These are phyloP conservation scores for Phoeniculus purpureus DNA, from an alignment of 2,797 vertebrate species.

Conservation along the genomic window DNA sequence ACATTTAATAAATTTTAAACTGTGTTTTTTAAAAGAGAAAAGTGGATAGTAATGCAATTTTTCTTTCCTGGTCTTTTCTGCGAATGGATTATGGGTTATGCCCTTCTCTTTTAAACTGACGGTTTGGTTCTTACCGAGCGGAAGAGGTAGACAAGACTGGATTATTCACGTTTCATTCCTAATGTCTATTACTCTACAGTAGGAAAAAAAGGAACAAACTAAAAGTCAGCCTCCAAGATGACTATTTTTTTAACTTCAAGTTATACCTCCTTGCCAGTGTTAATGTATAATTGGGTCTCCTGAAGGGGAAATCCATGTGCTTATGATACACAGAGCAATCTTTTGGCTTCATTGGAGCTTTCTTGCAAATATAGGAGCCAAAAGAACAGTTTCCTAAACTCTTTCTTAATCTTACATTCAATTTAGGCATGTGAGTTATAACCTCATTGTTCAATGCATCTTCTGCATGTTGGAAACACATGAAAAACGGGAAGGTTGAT, in stretches of 20 bases:
- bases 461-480: constrained; percentile 63
- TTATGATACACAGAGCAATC: neutral
- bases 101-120: constrained; percentile 29
- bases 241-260: constrained; percentile 9
- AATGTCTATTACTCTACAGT: neutral
- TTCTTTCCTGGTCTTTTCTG: constrained; percentile 36
- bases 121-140: constrained; percentile 21
- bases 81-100: constrained; percentile 5
- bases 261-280: neutral
- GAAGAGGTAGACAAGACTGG: neutral
- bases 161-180: neutral
- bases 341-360: constrained; percentile 10
- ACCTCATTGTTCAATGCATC: constrained; percentile 35
- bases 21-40: constrained; percentile 23
- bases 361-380: constrained; percentile 34
- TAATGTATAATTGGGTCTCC: neutral
- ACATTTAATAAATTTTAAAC: constrained; percentile 36
- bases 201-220: constrained; percentile 12
- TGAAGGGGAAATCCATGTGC: neutral
- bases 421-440: constrained; percentile 62
- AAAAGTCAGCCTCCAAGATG: neutral
- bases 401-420: constrained; percentile 50
- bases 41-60: neutral
- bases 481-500: constrained; percentile 28
- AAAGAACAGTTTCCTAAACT: constrained; percentile 31